These are phyloP conservation scores for Paragorgia papillata DNA, from an alignment of 92 coral and sea anemone species.

Conservation along the genomic window DNA sequence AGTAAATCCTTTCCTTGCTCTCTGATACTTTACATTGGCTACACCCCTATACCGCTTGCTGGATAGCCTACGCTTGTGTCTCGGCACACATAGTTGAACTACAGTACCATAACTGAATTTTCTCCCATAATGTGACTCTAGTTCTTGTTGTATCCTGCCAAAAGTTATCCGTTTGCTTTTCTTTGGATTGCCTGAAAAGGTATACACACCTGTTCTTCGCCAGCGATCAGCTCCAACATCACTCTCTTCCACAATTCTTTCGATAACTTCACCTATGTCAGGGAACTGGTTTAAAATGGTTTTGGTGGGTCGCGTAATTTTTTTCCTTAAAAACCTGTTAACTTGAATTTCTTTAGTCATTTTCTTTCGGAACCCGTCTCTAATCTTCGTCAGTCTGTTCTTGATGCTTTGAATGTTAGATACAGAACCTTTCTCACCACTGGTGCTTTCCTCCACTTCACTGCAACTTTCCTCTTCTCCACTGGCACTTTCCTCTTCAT, in stretches of 20 bases:
- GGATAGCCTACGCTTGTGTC: constrained; percentile 50
- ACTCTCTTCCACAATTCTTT: constrained; percentile 55
- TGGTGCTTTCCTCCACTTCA: no score
- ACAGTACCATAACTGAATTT: constrained; percentile 51
- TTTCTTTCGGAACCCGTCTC: constrained; percentile 47
- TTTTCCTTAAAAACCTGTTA: constrained; percentile 42
- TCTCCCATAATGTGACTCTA: constrained; percentile 44
- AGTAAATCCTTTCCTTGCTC: constrained; percentile 53
- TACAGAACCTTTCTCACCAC: no score
- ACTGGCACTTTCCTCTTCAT: constrained; percentile 36
- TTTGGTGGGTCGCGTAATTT: constrained; percentile 45
- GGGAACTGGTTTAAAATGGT: constrained; percentile 35
- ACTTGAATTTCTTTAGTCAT: constrained; percentile 45
- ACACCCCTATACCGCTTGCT: constrained; percentile 53
- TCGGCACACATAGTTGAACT: constrained; percentile 50
- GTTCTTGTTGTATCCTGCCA: constrained; percentile 39
- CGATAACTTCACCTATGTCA: constrained; percentile 53
- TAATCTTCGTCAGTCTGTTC: constrained; percentile 42
- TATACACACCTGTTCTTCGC: constrained; percentile 58
- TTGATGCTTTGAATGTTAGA: constrained; percentile 29
- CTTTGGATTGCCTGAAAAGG: constrained; percentile 51
- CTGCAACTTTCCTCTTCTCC: constrained; percentile 1
- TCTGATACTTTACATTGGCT: constrained; percentile 53
- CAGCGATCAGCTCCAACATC: constrained; percentile 58
- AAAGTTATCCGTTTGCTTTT: constrained; percentile 47